Evolutionary conservation across 1,140 invertebrate species (phyloP).

Genomic region (Coelopa frigida): DNA sequence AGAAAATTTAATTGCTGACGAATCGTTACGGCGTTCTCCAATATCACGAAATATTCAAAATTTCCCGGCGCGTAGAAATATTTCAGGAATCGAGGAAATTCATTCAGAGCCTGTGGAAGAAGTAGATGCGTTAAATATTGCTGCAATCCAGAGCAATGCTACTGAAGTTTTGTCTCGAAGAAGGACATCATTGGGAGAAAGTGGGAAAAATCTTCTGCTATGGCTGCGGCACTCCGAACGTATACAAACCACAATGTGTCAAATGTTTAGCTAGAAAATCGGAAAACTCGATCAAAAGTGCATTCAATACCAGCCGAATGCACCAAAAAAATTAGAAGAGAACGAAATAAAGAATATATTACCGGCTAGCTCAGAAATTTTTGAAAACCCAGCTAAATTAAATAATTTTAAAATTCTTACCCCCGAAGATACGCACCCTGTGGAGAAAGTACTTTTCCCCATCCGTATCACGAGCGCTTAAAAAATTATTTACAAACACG

Average conservation of each 20-base stretch:
- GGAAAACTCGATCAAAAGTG: neutral
- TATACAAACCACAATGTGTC: constrained; percentile 1
- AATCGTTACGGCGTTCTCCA: neutral
- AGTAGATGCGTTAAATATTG: neutral
- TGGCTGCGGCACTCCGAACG: neutral
- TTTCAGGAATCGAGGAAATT: neutral
- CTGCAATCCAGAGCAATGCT: neutral
- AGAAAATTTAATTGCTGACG: neutral
- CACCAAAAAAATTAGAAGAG: neutral
- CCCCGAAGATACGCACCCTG: neutral
- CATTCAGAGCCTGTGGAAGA: neutral
- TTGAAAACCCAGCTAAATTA: too few relatives aligned
- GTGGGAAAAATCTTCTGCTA: neutral
- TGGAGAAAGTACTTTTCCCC: neutral
- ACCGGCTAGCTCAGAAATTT: too few relatives aligned
- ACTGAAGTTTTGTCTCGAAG: neutral
- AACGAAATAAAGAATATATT: too few relatives aligned
- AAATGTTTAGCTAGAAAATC: neutral
- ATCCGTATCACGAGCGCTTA: neutral
- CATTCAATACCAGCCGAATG: neutral
- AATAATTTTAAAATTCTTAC: neutral
- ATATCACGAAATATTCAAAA: neutral
- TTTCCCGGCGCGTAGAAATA: neutral
- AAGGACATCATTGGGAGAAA: too few relatives aligned
- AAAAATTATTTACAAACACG: neutral